Conservation (phyloP, 2,113 vertebrate species). For the Spermophilus dauricus region DNA sequence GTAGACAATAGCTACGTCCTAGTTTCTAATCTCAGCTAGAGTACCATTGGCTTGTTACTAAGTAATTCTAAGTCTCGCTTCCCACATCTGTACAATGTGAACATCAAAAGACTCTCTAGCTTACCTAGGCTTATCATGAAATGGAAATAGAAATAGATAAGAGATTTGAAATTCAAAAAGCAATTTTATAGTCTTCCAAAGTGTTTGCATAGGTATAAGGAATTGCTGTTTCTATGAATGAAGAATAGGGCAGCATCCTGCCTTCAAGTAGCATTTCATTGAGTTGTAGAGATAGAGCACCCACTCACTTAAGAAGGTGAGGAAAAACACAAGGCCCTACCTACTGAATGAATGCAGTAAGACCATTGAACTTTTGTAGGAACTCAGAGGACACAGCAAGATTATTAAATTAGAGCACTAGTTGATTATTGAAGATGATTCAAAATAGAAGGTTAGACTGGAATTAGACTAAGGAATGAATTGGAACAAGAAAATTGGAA, state of each 20-base stretch:
- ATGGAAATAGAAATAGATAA: background rate
- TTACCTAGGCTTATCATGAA: background rate
- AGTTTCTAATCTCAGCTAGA: background rate
- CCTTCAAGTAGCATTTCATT: background rate
- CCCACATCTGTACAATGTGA: background rate
- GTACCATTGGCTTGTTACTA: background rate
- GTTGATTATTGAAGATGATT: background rate
- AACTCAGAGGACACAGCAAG: background rate
- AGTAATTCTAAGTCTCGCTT: background rate
- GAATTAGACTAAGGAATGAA: background rate
- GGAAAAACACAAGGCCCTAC: background rate
- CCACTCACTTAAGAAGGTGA: background rate
- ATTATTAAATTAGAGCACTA: background rate
- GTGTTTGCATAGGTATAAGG: background rate
- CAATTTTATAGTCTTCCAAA: conserved; percentile 18
- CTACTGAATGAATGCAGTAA: background rate
- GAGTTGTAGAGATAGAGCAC: background rate
- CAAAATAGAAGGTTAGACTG: background rate
- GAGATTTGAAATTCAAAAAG: background rate
- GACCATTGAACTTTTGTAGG: background rate
- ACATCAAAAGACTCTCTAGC: background rate
- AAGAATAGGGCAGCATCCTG: background rate
- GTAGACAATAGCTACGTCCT: background rate
- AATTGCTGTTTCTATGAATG: background rate
- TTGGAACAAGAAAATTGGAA: background rate